phyloP scores from a whole-genome alignment of 2,113 vertebrate species.

The Clarias gariepinus region DNA sequence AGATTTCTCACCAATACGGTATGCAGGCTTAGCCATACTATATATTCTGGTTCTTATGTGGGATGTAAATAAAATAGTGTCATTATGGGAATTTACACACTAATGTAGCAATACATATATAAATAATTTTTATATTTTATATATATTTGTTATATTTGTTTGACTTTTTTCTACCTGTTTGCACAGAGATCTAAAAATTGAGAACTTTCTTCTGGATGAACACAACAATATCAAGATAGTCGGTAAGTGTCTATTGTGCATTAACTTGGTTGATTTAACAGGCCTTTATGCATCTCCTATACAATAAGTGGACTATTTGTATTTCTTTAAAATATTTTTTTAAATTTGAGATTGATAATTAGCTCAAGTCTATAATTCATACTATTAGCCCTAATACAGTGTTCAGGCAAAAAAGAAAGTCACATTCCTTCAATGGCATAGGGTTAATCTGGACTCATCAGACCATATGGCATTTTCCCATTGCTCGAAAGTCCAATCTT shows the following conservation, averaged over 20 bases:
- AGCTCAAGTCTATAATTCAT: too few species aligned
- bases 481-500: too few species aligned
- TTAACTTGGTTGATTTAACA: neutral
- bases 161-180: slow-evolving; percentile 40
- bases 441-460: too few species aligned
- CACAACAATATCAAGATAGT: slow-evolving; percentile 86
- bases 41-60: neutral
- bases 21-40: too few species aligned
- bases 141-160: neutral
- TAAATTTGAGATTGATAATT: neutral
- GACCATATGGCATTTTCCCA: too few species aligned
- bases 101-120: neutral
- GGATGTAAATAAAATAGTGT: too few species aligned
- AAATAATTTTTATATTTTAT: too few species aligned
- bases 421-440: too few species aligned
- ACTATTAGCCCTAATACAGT: too few species aligned
- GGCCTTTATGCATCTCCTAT: neutral
- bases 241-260: slow-evolving; percentile 66
- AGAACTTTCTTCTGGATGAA: slow-evolving; percentile 86
- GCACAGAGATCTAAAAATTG: slow-evolving; percentile 81
- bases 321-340: neutral
- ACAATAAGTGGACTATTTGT: neutral
- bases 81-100: neutral
- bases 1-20: neutral
- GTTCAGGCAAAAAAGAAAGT: too few species aligned